phyloP scores from a whole-genome alignment of 2,888 invertebrate genomes.

The Dorcus hopei region DNA sequence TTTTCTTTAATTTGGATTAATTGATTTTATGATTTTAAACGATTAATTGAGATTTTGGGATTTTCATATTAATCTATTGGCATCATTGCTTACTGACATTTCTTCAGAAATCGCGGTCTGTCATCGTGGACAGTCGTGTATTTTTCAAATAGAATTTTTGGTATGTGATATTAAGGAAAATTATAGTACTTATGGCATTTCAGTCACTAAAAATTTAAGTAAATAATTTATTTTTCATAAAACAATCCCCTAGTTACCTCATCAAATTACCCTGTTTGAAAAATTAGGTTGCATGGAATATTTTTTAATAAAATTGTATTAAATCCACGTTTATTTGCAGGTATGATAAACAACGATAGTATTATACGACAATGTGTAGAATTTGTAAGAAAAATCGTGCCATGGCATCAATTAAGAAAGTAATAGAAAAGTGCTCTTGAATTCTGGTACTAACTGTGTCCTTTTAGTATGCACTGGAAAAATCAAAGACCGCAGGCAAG shows the following conservation, averaged over 20 bases:
- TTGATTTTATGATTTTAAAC: no score
- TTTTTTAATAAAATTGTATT: neutral
- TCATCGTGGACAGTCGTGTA: constrained; percentile 15
- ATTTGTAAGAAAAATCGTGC: constrained; percentile 29
- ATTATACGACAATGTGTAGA: constrained; percentile 36
- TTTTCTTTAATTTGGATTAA: no score
- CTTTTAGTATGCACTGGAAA: constrained; percentile 64
- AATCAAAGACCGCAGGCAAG: constrained; percentile 70
- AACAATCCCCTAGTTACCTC: neutral
- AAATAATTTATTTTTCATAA: neutral
- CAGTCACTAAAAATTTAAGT: neutral
- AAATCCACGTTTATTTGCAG: constrained; percentile 26
- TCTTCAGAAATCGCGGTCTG: constrained; percentile 11
- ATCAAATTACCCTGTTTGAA: neutral
- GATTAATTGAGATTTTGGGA: neutral
- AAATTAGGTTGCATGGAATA: neutral
- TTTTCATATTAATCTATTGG: neutral
- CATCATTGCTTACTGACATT: constrained; percentile 5
- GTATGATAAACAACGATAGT: constrained; percentile 42
- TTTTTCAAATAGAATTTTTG: constrained; percentile 10
- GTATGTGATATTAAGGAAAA: constrained; percentile 6
- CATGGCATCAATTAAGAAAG: constrained; percentile 39
- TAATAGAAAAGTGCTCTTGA: constrained; percentile 22
- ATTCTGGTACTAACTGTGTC: neutral
- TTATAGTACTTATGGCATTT: neutral